phyloP scores from a whole-genome alignment of 1,140 invertebrate genomes.

The Eupristina koningsbergeri region DNA sequence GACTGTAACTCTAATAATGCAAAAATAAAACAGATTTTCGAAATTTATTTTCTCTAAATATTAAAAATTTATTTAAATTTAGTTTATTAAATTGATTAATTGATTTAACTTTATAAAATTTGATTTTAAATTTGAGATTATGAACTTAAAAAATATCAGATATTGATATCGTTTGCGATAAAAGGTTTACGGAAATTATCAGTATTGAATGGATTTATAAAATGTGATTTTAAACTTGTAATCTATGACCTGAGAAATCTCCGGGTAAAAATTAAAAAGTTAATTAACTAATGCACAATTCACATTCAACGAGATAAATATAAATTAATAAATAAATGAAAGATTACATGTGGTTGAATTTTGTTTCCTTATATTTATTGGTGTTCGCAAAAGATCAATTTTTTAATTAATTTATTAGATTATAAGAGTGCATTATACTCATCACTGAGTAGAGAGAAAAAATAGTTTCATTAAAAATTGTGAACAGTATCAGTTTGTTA shows the following conservation, averaged over 20 bases:
- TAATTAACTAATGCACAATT: slow-evolving; percentile 9
- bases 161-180: background rate
- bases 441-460: no score
- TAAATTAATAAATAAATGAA: no score
- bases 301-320: no score
- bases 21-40: background rate
- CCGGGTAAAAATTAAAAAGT: background rate
- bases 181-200: background rate
- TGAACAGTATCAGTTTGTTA: no score
- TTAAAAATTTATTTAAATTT: background rate
- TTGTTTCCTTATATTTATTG: no score
- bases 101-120: background rate
- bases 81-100: background rate
- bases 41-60: background rate
- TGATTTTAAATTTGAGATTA: background rate
- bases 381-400: no score
- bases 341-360: no score
- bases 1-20: background rate
- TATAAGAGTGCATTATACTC: no score
- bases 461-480: no score
- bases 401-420: no score
- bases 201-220: background rate
- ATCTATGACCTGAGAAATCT: background rate
- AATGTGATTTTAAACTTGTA: background rate
- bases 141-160: background rate